Conservation (phyloP, 1,140 invertebrate species). For the Pristionchus pacificus region DNA sequence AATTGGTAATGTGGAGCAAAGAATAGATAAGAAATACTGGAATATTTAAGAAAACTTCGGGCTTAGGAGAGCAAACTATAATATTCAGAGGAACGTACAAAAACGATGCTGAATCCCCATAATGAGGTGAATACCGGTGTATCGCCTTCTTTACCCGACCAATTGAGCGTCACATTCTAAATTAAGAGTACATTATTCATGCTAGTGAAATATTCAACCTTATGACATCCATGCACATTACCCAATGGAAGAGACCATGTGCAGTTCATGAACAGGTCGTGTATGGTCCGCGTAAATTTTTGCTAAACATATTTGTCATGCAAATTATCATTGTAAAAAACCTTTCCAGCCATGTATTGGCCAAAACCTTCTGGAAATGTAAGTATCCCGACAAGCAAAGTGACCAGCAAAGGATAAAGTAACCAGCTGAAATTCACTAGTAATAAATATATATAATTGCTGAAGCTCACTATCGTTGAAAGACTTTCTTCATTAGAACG, state of each 20-base stretch:
- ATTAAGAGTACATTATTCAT: constrained; percentile 79
- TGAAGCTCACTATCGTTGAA: constrained; percentile 84
- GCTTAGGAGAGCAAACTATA: too few relatives aligned
- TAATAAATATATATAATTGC: neutral
- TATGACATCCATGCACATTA: constrained; percentile 70
- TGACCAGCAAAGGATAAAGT: constrained; percentile 80
- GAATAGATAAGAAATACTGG: constrained; percentile 85
- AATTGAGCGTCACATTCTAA: constrained; percentile 84
- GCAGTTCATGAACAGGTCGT: constrained; percentile 87
- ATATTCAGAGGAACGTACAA: constrained; percentile 78
- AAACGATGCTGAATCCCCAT: constrained; percentile 76
- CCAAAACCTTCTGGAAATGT: constrained; percentile 81
- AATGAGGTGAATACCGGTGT: constrained; percentile 82
- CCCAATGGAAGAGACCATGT: neutral
- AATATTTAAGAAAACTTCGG: too few relatives aligned
- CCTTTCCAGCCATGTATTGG: constrained; percentile 80
- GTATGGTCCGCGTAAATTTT: constrained; percentile 64
- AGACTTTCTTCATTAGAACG: constrained; percentile 82
- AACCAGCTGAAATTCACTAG: constrained; percentile 70
- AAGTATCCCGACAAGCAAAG: constrained; percentile 74
- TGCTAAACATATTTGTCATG: constrained; percentile 49
- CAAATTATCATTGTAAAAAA: constrained; percentile 52
- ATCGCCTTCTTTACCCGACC: constrained; percentile 70
- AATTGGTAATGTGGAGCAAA: constrained; percentile 89
- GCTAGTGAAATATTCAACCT: constrained; percentile 72